Base-by-base conservation (phyloP, 2,113 vertebrate species). In the Actenoides lindsayi region DNA sequence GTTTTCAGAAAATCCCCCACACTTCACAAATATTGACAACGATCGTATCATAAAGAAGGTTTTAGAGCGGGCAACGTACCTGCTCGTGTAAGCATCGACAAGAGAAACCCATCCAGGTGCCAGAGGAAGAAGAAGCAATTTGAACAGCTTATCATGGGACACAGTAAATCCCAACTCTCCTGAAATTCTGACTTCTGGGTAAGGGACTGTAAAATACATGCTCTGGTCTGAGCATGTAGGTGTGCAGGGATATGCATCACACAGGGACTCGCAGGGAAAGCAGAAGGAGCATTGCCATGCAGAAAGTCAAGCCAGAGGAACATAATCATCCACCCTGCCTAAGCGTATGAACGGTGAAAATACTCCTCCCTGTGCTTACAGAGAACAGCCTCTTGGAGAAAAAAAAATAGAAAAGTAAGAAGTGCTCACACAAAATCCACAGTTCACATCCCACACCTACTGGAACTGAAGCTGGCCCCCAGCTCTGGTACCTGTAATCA, bases 141-240 rank as follows among this genome's bases (percentile, higher is more conserved):
- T 42, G 35, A 92, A n/a, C 31, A 78, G 35, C 8, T 89, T 51
- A 41, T 23, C 7, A 21, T 6, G 11, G 48, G 28, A 42, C 37
- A 44, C 10, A 57, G 17, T 15, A 75, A 79, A 70, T 71, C 87
- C 51, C 33, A 74, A 77, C 42, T 35, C 35, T 51, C 51, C 13
- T 41, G 7, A 91, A 70, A 31, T 35, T 83, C 64, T 87, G 83
- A 13, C 41, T 87, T 59, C 31, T 54, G 17, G 13, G 25, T 75
- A 37, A 37, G 27, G 37, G 62, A 69, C 28, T 37, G 24, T 65
- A 44, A 85, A 80, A 41, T 13, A 62, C 1, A 5, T 30, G 53
- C 42, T 76, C 44, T 57, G 18, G 13, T 69, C 70, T 59, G 54
- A 57, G 16, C 24, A 31, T 0, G 0, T 50, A 51, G 1, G 0